Evolutionary conservation across 53 echinoderm and acorn worm genomes (phyloP).

Genomic region (Stichopus horrens): DNA sequence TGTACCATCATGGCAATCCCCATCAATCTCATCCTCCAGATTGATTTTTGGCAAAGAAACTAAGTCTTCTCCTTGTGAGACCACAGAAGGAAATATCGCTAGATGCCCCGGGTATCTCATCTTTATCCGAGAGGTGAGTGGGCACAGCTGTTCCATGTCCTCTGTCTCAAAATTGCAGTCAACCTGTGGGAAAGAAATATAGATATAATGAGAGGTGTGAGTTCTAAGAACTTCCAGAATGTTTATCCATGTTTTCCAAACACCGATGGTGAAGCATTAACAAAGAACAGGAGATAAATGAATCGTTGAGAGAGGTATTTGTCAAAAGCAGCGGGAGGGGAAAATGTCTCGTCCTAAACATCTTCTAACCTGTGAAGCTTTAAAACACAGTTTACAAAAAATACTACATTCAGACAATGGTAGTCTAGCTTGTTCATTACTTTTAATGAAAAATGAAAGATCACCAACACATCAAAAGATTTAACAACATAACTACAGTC

Average conservation of each 20-base stretch:
- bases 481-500: too few species aligned
- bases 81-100: neutral
- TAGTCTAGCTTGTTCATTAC: neutral
- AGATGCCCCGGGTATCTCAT: neutral
- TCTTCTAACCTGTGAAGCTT: too few species aligned
- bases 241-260: neutral
- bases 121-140: neutral
- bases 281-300: neutral
- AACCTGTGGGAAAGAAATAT: neutral
- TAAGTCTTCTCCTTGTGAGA: neutral
- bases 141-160: neutral
- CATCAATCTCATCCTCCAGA: slow-evolving; percentile 1
- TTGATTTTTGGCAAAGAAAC: neutral
- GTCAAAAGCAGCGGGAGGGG: too few species aligned
- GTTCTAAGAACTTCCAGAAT: neutral
- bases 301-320: neutral
- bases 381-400: too few species aligned
- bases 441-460: neutral
- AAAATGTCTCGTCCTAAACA: too few species aligned
- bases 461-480: neutral
- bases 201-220: neutral
- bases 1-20: neutral
- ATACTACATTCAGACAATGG: too few species aligned
- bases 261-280: neutral
- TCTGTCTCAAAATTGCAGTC: neutral